A percentile compares a stretch with the other conserved stretches of the same genome.
These are phyloP conservation scores for Clepsis dumicolana DNA, from an alignment of 2,888 invertebrate genomes.

Conservation along the genomic window DNA sequence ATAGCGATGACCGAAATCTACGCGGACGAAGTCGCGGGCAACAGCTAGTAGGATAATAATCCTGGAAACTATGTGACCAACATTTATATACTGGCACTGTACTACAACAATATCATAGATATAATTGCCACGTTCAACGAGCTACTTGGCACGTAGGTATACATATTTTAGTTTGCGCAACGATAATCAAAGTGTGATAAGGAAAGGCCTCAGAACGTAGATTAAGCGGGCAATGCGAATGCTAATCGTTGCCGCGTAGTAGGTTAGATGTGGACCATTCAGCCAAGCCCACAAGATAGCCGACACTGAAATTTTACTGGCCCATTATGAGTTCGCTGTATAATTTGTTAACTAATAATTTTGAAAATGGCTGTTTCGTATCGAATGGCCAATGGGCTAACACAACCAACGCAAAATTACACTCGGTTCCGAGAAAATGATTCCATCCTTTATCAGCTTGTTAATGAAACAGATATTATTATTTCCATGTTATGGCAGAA, in stretches of 20 bases:
- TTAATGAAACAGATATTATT: background rate
- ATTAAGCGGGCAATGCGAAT: background rate
- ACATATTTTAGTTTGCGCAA: background rate
- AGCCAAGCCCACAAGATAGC: background rate
- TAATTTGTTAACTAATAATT: background rate
- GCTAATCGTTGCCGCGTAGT: background rate
- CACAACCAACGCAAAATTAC: background rate
- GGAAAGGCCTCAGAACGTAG: slow-evolving; percentile 8
- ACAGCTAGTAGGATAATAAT: too few relatives aligned
- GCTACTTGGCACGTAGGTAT: background rate
- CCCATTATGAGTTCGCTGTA: slow-evolving; percentile 7
- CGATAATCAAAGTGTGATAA: slow-evolving; percentile 2
- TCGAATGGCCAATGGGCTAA: background rate
- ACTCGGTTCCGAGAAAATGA: background rate
- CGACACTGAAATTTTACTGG: slow-evolving; percentile 16
- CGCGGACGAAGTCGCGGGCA: too few relatives aligned
- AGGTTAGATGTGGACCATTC: background rate
- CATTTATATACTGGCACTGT: too few relatives aligned
- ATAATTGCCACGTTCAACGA: background rate
- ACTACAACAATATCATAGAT: too few relatives aligned
- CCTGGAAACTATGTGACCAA: too few relatives aligned
- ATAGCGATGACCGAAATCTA: too few relatives aligned
- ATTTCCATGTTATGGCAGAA: too few relatives aligned
- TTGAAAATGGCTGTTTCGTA: background rate
- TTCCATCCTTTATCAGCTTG: background rate